Conservation (phyloP, 2,797 vertebrate genomes). For the Buceros bicornis region DNA sequence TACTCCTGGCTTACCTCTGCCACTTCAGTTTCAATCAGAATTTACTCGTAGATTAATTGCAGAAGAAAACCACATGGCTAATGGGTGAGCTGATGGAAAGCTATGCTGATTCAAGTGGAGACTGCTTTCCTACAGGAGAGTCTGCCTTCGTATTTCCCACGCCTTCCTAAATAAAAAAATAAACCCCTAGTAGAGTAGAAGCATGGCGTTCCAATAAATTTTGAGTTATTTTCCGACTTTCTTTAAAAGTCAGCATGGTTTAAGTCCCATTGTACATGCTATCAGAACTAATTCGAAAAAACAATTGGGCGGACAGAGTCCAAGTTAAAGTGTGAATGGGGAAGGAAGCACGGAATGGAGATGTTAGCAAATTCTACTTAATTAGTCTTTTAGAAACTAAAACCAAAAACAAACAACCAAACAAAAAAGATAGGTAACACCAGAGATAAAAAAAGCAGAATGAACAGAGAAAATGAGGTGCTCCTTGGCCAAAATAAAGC, state of each 20-base stretch:
- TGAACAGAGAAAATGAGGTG: neutral
- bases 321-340: neutral
- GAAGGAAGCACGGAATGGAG: neutral
- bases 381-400: neutral
- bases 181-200: neutral
- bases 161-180: neutral
- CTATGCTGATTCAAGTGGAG: neutral
- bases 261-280: neutral
- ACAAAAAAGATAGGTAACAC: neutral
- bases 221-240: neutral
- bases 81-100: neutral
- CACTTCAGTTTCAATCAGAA: conserved; percentile 5
- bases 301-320: neutral
- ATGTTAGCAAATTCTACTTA: neutral
- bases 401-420: neutral
- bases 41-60: neutral
- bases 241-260: neutral
- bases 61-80: neutral
- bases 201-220: neutral
- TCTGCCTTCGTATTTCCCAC: neutral
- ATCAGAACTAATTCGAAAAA: neutral
- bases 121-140: neutral
- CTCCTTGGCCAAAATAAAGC: neutral
- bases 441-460: neutral
- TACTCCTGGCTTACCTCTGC: neutral